Evolutionary conservation across 1,140 invertebrate species (phyloP).

Genomic region (Leguminivora glycinivorella): DNA sequence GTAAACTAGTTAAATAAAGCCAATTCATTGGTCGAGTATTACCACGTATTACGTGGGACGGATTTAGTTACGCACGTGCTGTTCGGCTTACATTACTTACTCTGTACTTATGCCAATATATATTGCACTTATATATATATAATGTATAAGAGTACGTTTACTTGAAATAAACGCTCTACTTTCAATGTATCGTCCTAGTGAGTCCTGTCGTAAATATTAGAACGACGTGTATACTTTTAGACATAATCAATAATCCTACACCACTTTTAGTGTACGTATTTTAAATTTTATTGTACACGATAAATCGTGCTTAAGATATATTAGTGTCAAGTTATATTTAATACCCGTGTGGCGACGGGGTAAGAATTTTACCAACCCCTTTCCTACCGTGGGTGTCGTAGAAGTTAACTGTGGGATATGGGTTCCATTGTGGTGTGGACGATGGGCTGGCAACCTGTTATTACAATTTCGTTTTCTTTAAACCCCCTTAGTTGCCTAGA

Average conservation of each 20-base stretch:
- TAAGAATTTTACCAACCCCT: no score
- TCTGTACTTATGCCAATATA: no score
- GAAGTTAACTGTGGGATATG: no score
- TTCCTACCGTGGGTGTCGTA: no score
- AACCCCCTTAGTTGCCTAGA: no score
- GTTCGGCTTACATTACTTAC: constrained; percentile 17
- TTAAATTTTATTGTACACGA: not conserved
- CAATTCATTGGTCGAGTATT: constrained; percentile 1
- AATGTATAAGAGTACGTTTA: no score
- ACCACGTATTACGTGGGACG: constrained; percentile 14
- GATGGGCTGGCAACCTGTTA: no score
- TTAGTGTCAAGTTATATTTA: not conserved
- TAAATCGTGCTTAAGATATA: not conserved
- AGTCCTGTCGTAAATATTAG: not conserved
- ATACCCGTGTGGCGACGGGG: no score
- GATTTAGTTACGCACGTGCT: constrained; percentile 22
- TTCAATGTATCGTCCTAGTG: not conserved
- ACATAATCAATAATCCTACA: constrained; percentile 1
- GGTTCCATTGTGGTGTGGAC: no score
- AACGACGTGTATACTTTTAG: not conserved
- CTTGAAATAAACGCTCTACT: not conserved
- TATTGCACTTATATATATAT: no score
- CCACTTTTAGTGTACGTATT: not conserved
- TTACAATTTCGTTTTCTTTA: no score
- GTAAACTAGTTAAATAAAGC: constrained; percentile 17